phyloP scores from a whole-genome alignment of 2,113 vertebrate genomes.

The Camelus dromedarius region DNA sequence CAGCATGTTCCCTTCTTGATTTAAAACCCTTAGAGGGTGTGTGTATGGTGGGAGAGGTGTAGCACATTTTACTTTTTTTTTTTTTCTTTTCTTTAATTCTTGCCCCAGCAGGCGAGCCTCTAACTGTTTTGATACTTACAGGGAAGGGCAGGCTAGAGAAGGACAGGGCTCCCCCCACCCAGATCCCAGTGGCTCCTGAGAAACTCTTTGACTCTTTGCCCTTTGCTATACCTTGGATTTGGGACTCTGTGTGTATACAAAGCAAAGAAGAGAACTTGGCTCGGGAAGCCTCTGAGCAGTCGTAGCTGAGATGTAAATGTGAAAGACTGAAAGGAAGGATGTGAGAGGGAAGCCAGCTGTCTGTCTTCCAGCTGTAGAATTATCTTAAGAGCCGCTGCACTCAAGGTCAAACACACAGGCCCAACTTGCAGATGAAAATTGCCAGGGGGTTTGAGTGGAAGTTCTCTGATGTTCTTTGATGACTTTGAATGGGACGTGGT shows the following conservation, averaged over 20 bases:
- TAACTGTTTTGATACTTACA: not conserved
- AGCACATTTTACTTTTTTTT: not conserved
- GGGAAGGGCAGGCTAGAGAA: not conserved
- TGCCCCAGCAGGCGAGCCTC: not conserved
- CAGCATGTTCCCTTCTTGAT: not conserved
- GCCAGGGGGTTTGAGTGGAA: conserved; percentile 70
- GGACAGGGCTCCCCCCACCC: not conserved
- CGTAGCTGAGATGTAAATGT: conserved; percentile 71
- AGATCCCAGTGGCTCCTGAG: not conserved
- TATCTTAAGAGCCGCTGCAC: conserved; percentile 74
- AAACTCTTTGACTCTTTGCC: conserved; percentile 49
- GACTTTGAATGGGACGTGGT: conserved; percentile 67
- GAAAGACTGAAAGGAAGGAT: conserved; percentile 81
- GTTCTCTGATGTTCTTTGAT: conserved; percentile 77
- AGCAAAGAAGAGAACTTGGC: conserved; percentile 56
- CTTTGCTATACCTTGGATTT: conserved; percentile 55
- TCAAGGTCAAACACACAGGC: conserved; percentile 85
- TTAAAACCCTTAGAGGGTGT: not conserved
- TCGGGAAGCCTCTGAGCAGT: conserved; percentile 51
- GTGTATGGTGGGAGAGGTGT: accelerated
- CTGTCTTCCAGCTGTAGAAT: conserved; percentile 83
- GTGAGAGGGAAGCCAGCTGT: conserved; percentile 85
- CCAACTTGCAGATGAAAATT: conserved; percentile 59
- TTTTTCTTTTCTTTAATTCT: not conserved
- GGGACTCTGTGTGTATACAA: not conserved